Conservation (phyloP, 2,888 invertebrate species). For the Girardia tigrina region DNA sequence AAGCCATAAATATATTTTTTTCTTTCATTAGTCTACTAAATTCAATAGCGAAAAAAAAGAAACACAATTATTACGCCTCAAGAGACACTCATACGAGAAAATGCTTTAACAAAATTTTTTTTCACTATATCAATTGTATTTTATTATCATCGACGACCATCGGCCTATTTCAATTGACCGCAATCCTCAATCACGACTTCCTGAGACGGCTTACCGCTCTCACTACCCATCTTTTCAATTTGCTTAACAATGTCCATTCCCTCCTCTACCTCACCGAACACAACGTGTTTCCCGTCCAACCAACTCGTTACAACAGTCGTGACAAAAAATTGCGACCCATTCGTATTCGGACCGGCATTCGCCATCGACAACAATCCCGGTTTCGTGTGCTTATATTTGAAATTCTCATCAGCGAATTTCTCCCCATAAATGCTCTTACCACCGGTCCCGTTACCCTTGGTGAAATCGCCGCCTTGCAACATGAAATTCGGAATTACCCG, state of each 20-base stretch:
- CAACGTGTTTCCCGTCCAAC: constrained; percentile 84
- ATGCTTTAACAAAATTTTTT: too few relatives aligned
- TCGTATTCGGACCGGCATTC: constrained; percentile 84
- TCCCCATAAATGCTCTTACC: constrained; percentile 91
- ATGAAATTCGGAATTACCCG: constrained; percentile 48
- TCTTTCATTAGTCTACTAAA: too few relatives aligned
- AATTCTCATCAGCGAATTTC: constrained; percentile 92
- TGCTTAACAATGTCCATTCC: constrained; percentile 79
- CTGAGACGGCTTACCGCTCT: constrained; percentile 41
- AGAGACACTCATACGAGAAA: too few relatives aligned
- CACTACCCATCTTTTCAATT: constrained; percentile 53
- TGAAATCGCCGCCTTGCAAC: constrained; percentile 50
- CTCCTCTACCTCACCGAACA: constrained; percentile 76
- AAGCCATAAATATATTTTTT: too few relatives aligned
- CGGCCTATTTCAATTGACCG: constrained; percentile 39
- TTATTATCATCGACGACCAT: too few relatives aligned
- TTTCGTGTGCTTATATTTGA: constrained; percentile 78
- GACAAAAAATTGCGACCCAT: constrained; percentile 85
- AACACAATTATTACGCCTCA: too few relatives aligned
- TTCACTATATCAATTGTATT: too few relatives aligned
- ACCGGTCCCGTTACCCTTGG: constrained; percentile 51
- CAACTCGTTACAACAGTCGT: constrained; percentile 73
- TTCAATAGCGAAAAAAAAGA: too few relatives aligned
- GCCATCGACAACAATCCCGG: constrained; percentile 78
- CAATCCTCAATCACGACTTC: constrained; percentile 39